Evolutionary conservation across 1,140 invertebrate species (phyloP).

Genomic region (Drosophila azteca): DNA sequence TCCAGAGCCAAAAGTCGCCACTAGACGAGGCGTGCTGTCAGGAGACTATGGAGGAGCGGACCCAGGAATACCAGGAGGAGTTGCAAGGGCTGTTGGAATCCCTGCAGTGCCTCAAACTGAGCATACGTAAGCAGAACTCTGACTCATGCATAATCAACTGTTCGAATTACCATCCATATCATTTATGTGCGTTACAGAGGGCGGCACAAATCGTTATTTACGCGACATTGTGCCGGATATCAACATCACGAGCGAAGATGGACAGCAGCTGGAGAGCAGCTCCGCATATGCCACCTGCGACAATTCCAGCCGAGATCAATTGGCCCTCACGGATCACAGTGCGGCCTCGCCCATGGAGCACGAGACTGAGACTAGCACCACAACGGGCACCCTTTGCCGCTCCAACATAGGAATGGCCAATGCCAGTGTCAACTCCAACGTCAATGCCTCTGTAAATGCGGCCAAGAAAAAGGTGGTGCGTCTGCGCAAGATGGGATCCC

Average conservation of each 20-base stretch:
- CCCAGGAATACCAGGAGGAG: constrained; percentile 68
- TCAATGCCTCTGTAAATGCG: constrained; percentile 17
- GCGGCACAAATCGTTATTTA: constrained; percentile 62
- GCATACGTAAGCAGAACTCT: constrained; percentile 58
- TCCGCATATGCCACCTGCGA: constrained; percentile 58
- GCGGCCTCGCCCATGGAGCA: constrained; percentile 69
- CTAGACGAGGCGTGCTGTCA: constrained; percentile 79
- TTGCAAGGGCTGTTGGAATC: constrained; percentile 66
- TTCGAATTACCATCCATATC: neutral
- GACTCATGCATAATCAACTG: neutral
- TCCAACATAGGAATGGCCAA: constrained; percentile 23
- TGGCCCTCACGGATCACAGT: constrained; percentile 65
- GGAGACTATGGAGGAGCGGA: constrained; percentile 74
- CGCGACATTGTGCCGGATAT: constrained; percentile 79
- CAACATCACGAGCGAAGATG: constrained; percentile 76
- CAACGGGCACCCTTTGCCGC: constrained; percentile 62
- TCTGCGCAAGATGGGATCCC: constrained; percentile 80
- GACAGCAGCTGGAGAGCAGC: constrained; percentile 57
- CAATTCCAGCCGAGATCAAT: constrained; percentile 54
- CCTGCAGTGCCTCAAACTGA: constrained; percentile 60
- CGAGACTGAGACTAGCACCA: constrained; percentile 67
- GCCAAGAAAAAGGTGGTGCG: constrained; percentile 79
- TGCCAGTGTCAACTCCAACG: neutral
- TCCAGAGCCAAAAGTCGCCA: constrained; percentile 63
- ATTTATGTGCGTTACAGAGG: constrained; percentile 42